These are phyloP conservation scores for Peromyscus californicus DNA, from an alignment of 2,113 vertebrate genomes.

Conservation along the genomic window DNA sequence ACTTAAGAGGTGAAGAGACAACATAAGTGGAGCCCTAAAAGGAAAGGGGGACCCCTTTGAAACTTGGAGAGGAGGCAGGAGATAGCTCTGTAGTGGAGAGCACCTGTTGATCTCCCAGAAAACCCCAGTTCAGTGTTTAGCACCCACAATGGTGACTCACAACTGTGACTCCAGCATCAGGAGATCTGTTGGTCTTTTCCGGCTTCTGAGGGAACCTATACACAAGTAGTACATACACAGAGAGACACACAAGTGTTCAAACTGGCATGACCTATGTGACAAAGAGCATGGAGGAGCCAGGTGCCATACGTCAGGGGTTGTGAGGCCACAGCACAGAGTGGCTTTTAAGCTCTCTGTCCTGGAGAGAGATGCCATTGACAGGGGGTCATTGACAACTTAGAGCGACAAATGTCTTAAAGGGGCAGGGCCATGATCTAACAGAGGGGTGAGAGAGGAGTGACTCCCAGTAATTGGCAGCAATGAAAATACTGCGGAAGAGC, in stretches of 20 bases:
- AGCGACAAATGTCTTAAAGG: not conserved
- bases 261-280: not conserved
- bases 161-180: not conserved
- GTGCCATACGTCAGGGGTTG: not conserved
- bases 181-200: not conserved
- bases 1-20: not conserved
- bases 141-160: not conserved
- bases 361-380: not conserved
- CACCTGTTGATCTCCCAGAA: not conserved
- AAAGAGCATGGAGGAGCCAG: not conserved
- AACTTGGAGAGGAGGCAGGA: not conserved
- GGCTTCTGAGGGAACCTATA: not conserved
- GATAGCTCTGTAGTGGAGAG: not conserved
- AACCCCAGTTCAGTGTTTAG: not conserved
- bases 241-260: not conserved
- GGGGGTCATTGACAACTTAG: too few relatives aligned
- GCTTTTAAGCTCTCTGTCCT: not conserved
- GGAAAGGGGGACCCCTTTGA: not conserved
- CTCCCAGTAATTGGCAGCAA: not conserved
- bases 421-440: not conserved
- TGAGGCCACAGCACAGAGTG: not conserved
- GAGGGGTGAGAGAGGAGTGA: not conserved
- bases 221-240: not conserved
- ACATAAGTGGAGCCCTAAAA: not conserved
- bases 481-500: not conserved